Base-by-base conservation (phyloP, 2,888 invertebrate species). In the Eristalinus sepulchralis region DNA sequence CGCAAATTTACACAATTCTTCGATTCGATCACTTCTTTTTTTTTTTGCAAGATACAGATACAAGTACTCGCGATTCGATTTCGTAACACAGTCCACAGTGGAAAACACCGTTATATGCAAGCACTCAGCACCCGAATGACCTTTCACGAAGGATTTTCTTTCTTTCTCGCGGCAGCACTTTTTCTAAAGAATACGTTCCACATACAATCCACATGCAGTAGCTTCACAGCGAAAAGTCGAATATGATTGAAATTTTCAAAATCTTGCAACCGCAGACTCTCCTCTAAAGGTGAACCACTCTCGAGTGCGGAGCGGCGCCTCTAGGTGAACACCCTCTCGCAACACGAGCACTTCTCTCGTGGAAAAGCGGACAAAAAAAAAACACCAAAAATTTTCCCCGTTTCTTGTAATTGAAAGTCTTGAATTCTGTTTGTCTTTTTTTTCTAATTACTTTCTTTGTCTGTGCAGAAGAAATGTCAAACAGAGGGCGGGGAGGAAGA, bases 391-490 rank as follows among this genome's bases (percentile, higher is more conserved):
- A 77, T 85, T 85, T 86, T 83, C 75, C 83, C 75, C 82, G 70
- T 73, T 86, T 86, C 27, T 82, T 70, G 24, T 68, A 86, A 86
- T 79, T 86, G 83, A 86, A 86, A 86, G 86, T 86, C 75, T 64
- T 73, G 13, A 64, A 64, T 36, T 17, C 60, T 55, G n/a, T 39
- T 39, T 39, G 39, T 39, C 11, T 4, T 39, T 47, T 0, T 13
- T n/a, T 47, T 47, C 1, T 47, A 17, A 8, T n/a, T 17, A 1
- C 8, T 47, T 47, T 17, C 8, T 17, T 47, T 47, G 17, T 6
- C 22, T 70, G 13, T 27, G 24, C 27, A 68, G 17, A 20, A 68
- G 17, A 20, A 66, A 82, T 17, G 77, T 47, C 17, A 47, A 17
- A 80, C 55, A 6, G 67, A 76, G 76, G 76, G 72, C 72, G 47